Evolutionary conservation across 2,888 invertebrate genomes (phyloP), one percentile per base, ranked within the genome.

Genomic region (Sphaerophoria taeniata): DNA sequence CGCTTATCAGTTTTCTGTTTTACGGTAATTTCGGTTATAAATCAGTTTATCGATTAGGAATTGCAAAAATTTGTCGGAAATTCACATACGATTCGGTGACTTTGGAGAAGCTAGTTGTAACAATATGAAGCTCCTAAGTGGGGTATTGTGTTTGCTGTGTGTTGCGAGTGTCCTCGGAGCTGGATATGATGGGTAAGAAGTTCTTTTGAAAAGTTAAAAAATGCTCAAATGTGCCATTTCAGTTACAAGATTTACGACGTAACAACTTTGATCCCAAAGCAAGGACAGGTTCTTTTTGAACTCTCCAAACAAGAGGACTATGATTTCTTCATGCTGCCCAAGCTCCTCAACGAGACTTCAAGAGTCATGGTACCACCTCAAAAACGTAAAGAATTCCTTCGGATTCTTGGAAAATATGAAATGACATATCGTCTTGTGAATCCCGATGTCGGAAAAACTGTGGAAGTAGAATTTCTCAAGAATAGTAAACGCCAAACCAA

Each of bases 231-330:
- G n/a, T 3, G 14, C 45, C 36, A 12, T 34, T 51, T 6, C 33
- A 91, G 91, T 6, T 90, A 88, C 69, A 90, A 89, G 72, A 87
- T 91, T 12, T 91, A 90, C 45, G 90, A 91, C 51, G 82, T 90
- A 3, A 5, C 51, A 0, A 31, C 76, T 2, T 61, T 75, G 3
- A 67, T 77, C 2, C 77, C 79, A 1, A 4, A 14, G 24, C 89
- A 91, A 36, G 76, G 71, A 0, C 78, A 88, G 5, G 58, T 89
- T 4, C 72, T 91, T 0, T 75, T 86, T 0, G 65, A 85, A n/a
- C 71, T 89, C 16, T 12, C 87, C 61, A 39, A 89, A 88, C 33
- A 74, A 33, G 14, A 89, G 3, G 88, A 89, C 0, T 90, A 89
- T 61, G 91, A 91, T 58, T 90, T 90, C 69, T 88, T 90, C 3